phyloP scores from a whole-genome alignment of 92 coral and sea anemone species.

The Siderastrea siderea region DNA sequence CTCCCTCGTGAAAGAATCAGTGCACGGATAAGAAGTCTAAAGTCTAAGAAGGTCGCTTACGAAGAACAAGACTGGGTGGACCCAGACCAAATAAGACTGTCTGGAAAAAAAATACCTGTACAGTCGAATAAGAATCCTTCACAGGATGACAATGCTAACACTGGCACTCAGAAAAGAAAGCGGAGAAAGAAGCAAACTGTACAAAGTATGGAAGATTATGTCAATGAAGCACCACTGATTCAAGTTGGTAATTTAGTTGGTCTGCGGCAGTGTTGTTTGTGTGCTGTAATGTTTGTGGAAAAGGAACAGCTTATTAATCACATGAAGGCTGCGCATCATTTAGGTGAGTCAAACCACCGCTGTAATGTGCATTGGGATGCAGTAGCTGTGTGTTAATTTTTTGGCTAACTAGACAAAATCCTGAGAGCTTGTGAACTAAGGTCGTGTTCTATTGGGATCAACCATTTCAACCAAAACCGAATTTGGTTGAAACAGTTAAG shows the following conservation, averaged over 20 bases:
- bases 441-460: too few relatives aligned
- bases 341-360: slow-evolving; percentile 13
- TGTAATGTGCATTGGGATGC: not conserved
- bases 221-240: slow-evolving; percentile 34
- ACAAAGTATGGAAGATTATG: slow-evolving; percentile 49
- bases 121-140: slow-evolving; percentile 11
- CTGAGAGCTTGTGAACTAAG: too few relatives aligned
- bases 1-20: slow-evolving; percentile 38
- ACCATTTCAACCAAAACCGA: too few relatives aligned
- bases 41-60: slow-evolving; percentile 18
- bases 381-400: not conserved
- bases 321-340: slow-evolving; percentile 46
- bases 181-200: slow-evolving; percentile 18
- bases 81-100: slow-evolving; percentile 34
- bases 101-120: slow-evolving; percentile 12
- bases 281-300: slow-evolving; percentile 58
- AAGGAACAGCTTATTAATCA: slow-evolving; percentile 43
- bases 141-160: slow-evolving; percentile 14
- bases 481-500: too few relatives aligned
- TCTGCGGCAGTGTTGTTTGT: slow-evolving; percentile 40
- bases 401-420: too few relatives aligned
- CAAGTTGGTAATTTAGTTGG: slow-evolving; percentile 57
- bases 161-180: slow-evolving; percentile 20
- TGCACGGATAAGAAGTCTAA: slow-evolving; percentile 31
- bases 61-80: slow-evolving; percentile 34